phyloP scores from a whole-genome alignment of 2,888 invertebrate genomes.

The Tetragnatha montana region DNA sequence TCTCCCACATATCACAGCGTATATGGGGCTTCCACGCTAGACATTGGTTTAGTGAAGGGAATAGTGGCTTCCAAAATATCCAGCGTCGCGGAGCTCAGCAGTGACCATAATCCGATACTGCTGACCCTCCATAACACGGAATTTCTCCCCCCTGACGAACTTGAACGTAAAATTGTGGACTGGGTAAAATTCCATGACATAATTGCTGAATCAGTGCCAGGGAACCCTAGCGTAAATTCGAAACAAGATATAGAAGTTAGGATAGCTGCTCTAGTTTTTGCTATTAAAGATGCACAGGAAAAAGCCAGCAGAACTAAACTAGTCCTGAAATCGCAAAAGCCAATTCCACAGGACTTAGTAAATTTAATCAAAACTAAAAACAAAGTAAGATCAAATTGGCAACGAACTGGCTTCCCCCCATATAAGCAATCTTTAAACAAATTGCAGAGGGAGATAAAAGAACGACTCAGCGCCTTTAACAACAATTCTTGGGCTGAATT shows the following conservation, averaged over 20 bases:
- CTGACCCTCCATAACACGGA: too few relatives aligned
- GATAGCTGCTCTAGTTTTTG: not conserved
- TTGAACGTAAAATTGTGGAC: not conserved
- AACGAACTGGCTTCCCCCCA: not conserved
- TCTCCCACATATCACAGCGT: not conserved
- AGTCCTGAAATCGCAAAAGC: not conserved
- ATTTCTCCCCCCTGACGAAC: not conserved
- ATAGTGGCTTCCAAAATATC: not conserved
- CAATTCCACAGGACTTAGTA: not conserved
- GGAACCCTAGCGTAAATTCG: not conserved
- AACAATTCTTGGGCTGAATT: too few relatives aligned
- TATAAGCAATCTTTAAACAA: not conserved
- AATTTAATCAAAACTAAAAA: not conserved
- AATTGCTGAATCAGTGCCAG: not conserved
- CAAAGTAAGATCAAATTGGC: not conserved
- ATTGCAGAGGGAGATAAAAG: not conserved
- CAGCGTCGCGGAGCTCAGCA: not conserved
- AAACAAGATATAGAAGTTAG: not conserved
- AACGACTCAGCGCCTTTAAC: too few relatives aligned
- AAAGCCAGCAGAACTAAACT: not conserved
- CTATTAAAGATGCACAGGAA: not conserved
- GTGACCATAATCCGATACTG: not conserved
- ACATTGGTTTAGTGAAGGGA: not conserved
- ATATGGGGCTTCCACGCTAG: not conserved
- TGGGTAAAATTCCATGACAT: not conserved